Evolutionary conservation across 2,888 invertebrate species (phyloP).

Genomic region (Cantharis rustica): DNA sequence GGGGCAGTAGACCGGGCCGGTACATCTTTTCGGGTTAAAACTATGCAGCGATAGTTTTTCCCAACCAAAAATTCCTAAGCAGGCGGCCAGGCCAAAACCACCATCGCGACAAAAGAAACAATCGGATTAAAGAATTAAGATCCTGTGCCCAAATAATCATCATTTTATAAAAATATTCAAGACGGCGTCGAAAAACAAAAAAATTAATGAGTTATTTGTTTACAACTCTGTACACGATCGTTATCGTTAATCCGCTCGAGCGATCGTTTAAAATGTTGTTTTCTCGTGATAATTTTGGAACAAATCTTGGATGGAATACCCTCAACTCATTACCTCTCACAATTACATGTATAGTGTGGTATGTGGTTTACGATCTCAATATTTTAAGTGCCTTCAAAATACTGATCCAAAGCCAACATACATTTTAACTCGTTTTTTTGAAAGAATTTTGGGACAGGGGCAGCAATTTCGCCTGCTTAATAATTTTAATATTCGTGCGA

Average conservation of each 20-base stretch:
- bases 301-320: conserved; percentile 13
- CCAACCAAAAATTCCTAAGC: no score
- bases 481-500: conserved; percentile 16
- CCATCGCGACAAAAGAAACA: no score
- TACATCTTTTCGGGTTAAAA: not conserved
- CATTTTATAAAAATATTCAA: not conserved
- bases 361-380: conserved; percentile 18
- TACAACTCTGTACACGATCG: not conserved
- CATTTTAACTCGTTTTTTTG: conserved; percentile 10
- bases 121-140: not conserved
- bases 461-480: not conserved
- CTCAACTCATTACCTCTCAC: conserved; percentile 44
- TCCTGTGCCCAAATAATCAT: not conserved
- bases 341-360: conserved; percentile 42
- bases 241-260: not conserved
- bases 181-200: not conserved
- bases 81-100: no score
- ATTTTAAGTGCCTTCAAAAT: conserved; percentile 24
- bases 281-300: conserved; percentile 14
- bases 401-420: conserved; percentile 26
- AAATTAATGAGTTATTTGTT: conserved; percentile 3
- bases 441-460: conserved; percentile 7
- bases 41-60: not conserved
- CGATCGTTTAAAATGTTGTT: not conserved
- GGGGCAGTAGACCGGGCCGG: not conserved